Conservation (phyloP, 2,797 vertebrate genomes). For the Eulemur rubriventer region DNA sequence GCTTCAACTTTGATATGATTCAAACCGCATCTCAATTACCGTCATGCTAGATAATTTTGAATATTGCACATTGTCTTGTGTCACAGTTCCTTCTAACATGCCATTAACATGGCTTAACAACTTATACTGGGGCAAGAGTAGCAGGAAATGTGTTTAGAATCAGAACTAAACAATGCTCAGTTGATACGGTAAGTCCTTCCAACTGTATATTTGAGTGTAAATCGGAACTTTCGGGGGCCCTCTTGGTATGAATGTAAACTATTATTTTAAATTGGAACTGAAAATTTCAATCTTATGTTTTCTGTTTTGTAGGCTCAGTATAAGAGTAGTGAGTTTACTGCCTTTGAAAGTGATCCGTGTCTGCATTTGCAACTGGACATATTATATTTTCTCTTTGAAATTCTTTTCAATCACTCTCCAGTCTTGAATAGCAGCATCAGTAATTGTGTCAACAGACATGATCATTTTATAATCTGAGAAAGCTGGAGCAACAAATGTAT, state of each 20-base stretch:
- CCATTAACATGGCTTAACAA: conserved; percentile 9
- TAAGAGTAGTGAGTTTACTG: neutral
- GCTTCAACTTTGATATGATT: neutral
- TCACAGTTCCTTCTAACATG: conserved; percentile 20
- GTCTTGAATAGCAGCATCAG: neutral
- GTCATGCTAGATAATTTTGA: neutral
- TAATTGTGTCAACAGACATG: conserved; percentile 61
- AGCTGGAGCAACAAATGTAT: neutral
- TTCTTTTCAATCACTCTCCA: conserved; percentile 12
- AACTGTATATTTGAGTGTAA: neutral
- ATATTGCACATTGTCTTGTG: neutral
- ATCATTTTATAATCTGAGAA: conserved; percentile 32
- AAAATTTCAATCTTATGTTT: neutral
- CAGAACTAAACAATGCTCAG: neutral
- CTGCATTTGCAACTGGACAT: neutral
- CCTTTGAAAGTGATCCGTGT: neutral
- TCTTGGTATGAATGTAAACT: neutral
- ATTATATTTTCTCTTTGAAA: conserved; percentile 47
- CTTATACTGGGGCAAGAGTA: neutral
- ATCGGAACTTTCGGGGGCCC: neutral
- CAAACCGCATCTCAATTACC: neutral
- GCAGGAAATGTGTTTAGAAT: neutral
- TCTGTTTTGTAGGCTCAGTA: neutral
- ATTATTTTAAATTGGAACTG: conserved; percentile 35
- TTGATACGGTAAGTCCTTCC: neutral